Evolutionary conservation across 1,140 invertebrate species (phyloP), one percentile per base, ranked within the genome.

Genomic region (Proctacanthus coquilletti): DNA sequence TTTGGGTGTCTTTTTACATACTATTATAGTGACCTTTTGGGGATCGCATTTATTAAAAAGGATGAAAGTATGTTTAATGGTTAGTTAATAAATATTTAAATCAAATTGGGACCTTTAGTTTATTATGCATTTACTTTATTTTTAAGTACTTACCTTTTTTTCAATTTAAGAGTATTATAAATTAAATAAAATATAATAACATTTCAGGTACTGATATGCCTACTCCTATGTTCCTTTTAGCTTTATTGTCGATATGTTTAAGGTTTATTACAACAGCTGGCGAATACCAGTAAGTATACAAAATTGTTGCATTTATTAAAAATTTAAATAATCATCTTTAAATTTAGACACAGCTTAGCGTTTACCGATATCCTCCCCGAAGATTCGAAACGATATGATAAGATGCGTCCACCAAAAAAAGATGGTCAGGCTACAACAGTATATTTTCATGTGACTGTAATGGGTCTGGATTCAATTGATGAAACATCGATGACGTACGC

Each of bases 401-500:
- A 88, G 66, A 89, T 88, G 82, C 60, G 82, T 36, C 84, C 85
- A 2, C 85, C 85, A 2, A 86, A 87, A 50, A 81, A 83, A 52
- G 81, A 85, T 58, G 84, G 84, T 4, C 75, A 81, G 43, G 78
- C 86, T 0, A 89, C 85, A 2, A 77, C 75, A 15, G 86, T 92
- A 3, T 78, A 79, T 57, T 89, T 92, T 61, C 86, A 91, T 55
- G 86, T 92, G 1, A 91, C 86, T 0, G 86, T 92, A 6, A 86
- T 92, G 82, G 84, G 84, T 5, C 62, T 91, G 30, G 86, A 92
- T 63, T 89, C 85, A 10, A 91, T 92, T 29, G 84, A 91, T 50
- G 86, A 92, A 59, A 84, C 77, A 46, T 89, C 85, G 8, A 92
- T 92, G 86, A 91, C 85, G 0, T 89, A 88, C 45, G 84, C 83